Evolutionary conservation across 2,113 vertebrate species (phyloP).

Genomic region (Chlamydotis undulata): DNA sequence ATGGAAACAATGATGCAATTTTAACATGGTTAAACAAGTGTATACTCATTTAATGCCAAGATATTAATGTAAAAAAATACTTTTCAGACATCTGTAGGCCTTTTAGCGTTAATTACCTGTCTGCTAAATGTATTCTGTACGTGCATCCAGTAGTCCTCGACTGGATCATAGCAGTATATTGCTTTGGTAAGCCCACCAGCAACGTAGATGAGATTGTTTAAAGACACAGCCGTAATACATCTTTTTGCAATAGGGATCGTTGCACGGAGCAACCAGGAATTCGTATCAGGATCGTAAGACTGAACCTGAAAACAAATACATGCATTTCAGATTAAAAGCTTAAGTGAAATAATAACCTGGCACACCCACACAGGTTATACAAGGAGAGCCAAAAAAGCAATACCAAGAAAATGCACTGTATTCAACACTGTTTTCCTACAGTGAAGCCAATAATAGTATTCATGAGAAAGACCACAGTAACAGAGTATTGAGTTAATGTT

Average conservation of each 20-base stretch:
- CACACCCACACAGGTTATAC: background rate
- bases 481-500: background rate
- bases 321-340: background rate
- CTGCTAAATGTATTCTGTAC: conserved; percentile 95
- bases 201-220: conserved; percentile 96
- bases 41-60: background rate
- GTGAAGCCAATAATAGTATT: background rate
- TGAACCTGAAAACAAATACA: conserved; percentile 85
- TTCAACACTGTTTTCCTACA: background rate
- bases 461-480: background rate
- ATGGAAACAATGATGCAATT: background rate
- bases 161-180: conserved; percentile 95
- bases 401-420: background rate
- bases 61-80: background rate
- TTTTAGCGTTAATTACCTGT: conserved; percentile 80
- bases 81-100: background rate
- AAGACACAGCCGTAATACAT: conserved; percentile 94
- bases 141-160: conserved; percentile 97
- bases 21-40: background rate
- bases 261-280: conserved; percentile 91
- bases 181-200: conserved; percentile 96
- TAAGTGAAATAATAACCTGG: background rate
- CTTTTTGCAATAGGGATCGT: conserved; percentile 97
- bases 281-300: conserved; percentile 92
- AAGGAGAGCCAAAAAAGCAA: background rate